Percentiles rank a stretch among this genome's conserved stretches.
Conservation (phyloP, 2,113 vertebrate genomes). For the Saccopteryx leptura region DNA sequence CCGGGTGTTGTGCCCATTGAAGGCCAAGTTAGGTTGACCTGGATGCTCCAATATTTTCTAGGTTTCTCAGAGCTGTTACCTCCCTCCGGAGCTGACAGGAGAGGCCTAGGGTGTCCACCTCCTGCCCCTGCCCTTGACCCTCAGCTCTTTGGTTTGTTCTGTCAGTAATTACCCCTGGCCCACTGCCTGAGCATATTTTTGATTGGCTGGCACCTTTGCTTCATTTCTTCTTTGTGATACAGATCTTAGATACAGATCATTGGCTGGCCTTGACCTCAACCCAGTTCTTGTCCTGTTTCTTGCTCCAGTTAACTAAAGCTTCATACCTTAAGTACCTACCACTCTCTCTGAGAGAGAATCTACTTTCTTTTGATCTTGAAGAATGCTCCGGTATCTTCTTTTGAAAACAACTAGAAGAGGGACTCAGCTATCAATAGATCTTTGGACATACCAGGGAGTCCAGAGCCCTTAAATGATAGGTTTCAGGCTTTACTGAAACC, state of each 20-base stretch:
- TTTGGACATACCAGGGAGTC: neutral
- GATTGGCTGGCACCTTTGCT: neutral
- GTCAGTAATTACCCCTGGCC: too few relatives aligned
- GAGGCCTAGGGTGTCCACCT: too few relatives aligned
- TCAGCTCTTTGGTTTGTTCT: neutral
- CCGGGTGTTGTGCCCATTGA: neutral
- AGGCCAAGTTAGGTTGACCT: too few relatives aligned
- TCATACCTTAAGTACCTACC: neutral
- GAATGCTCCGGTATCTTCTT: neutral
- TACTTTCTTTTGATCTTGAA: neutral
- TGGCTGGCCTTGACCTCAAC: neutral
- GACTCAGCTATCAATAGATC: neutral
- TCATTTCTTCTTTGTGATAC: neutral
- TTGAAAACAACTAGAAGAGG: neutral
- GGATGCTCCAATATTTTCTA: fast-evolving
- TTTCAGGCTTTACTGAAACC: neutral
- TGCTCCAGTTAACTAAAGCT: neutral
- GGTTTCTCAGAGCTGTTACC: too few relatives aligned
- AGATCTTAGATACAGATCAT: neutral
- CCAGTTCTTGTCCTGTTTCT: neutral
- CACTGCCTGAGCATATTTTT: neutral
- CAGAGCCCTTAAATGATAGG: neutral
- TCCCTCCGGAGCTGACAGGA: neutral
- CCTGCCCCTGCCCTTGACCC: too few relatives aligned
- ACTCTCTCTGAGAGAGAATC: neutral